Evolutionary conservation across 2,888 invertebrate species (phyloP).

Genomic region (Dendrolimus houi): DNA sequence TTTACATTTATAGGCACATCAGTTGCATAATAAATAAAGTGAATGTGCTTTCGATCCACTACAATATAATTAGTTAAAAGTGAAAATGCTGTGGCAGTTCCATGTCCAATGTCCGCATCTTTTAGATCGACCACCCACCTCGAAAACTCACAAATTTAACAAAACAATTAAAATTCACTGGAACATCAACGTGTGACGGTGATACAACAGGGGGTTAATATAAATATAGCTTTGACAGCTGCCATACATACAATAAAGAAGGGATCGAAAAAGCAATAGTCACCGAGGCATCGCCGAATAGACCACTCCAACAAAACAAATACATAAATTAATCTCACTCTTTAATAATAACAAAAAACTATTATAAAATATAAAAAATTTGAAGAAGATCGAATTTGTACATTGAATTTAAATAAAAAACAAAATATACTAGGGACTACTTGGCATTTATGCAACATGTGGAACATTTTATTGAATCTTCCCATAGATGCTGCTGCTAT

Average conservation of each 20-base stretch:
- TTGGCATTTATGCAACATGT: no score
- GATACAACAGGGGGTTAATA: slow-evolving; percentile 47
- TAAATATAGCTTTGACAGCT: slow-evolving; percentile 31
- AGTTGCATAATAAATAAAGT: slow-evolving; percentile 71
- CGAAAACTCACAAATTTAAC: slow-evolving; percentile 44
- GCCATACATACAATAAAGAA: slow-evolving; percentile 27
- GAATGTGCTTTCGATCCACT: slow-evolving; percentile 68
- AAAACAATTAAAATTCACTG: slow-evolving; percentile 43
- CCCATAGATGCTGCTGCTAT: no score
- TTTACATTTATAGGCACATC: slow-evolving; percentile 75
- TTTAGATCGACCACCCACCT: slow-evolving; percentile 55
- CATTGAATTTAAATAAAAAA: no score
- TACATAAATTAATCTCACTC: slow-evolving; percentile 72
- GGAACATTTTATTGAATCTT: no score
- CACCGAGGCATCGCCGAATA: slow-evolving; percentile 61
- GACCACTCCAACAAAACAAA: slow-evolving; percentile 46
- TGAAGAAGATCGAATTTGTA: no score
- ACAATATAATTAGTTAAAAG: slow-evolving; percentile 57
- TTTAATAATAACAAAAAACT: slow-evolving; percentile 48
- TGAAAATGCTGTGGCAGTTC: slow-evolving; percentile 49
- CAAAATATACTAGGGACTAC: no score
- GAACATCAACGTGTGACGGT: slow-evolving; percentile 51
- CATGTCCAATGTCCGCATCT: slow-evolving; percentile 65
- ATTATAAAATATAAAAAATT: no score
- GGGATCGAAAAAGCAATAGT: slow-evolving; percentile 64